Evolutionary conservation across 2,888 invertebrate species (phyloP), one percentile per base, ranked within the genome.

Genomic region (Fragum sueziense): DNA sequence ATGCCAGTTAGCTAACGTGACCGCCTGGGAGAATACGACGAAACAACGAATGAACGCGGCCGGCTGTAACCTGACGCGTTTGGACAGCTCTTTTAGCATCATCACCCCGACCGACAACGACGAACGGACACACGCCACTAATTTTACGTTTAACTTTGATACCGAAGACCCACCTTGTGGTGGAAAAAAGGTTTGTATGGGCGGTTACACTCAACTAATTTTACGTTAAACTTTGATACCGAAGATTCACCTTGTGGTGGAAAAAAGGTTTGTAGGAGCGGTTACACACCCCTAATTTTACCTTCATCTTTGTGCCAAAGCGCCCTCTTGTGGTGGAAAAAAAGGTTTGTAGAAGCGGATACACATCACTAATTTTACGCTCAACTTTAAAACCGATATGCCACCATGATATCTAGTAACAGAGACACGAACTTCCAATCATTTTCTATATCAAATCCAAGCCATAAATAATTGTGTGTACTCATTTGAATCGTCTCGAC

Each of bases 31-130:
- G 27, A 14, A 22, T 25, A 25, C 25, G 2, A 57, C 57, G 25
- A 57, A 57, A 27, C 27, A 22, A 11, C 61, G 61, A 20, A 14
- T 33, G 61, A 29, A 31, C 2, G 61, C 14, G 1, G 61, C 14
- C 17, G 61, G 31, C 9, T 61, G 61, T n/a, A 61, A 61, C 33
- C n/a, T 61, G 31, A 29, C 31, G n/a, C 61, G 61, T n/a, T 31
- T 61, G 11, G 61, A 61, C 33, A 61, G 6, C n/a, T 2, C 2
- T 25, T 57, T 57, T 11, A n/a, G n/a, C 20, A 2, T 2, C 7
- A 11, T 61, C 17, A n/a, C 61, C 17, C 31, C 61, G 0, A 31
- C n/a, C 7, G 61, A 61, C 33, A 22, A 33, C 4, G 61, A 61
- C 17, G 61, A 61, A 17, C 11, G 33, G 20, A 61, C 61, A 14